These are phyloP conservation scores for Cochlearius cochlearius DNA, from an alignment of 2,113 vertebrate genomes.

Conservation along the genomic window DNA sequence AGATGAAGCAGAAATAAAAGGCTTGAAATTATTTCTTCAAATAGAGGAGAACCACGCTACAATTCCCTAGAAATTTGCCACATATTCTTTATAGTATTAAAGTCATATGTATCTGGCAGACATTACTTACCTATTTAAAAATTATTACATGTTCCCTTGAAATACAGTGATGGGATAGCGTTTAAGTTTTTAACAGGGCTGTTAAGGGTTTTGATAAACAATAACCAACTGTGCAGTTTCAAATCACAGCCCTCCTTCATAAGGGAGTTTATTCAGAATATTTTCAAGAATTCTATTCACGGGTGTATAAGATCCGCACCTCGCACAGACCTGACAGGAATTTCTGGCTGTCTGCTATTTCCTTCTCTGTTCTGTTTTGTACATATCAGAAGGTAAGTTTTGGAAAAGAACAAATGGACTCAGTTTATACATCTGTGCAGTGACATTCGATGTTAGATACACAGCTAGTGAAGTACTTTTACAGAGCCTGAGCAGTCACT, in stretches of 20 bases:
- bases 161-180: background rate
- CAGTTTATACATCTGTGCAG: background rate
- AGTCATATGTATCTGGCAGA: background rate
- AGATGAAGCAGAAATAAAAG: constrained; percentile 5
- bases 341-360: background rate
- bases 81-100: background rate
- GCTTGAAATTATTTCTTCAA: background rate
- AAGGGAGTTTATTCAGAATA: background rate
- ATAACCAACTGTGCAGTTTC: background rate
- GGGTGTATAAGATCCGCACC: background rate
- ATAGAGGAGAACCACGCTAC: background rate
- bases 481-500: background rate
- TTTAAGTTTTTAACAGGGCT: background rate
- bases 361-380: background rate
- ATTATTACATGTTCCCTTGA: background rate
- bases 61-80: background rate
- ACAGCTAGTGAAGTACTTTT: background rate
- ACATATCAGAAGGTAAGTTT: background rate
- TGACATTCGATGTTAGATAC: background rate
- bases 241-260: background rate
- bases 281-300: background rate
- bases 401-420: background rate
- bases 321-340: background rate
- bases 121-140: constrained; percentile 2
- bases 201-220: background rate